phyloP scores from a whole-genome alignment of 2,113 vertebrate genomes.

The Scomber scombrus region DNA sequence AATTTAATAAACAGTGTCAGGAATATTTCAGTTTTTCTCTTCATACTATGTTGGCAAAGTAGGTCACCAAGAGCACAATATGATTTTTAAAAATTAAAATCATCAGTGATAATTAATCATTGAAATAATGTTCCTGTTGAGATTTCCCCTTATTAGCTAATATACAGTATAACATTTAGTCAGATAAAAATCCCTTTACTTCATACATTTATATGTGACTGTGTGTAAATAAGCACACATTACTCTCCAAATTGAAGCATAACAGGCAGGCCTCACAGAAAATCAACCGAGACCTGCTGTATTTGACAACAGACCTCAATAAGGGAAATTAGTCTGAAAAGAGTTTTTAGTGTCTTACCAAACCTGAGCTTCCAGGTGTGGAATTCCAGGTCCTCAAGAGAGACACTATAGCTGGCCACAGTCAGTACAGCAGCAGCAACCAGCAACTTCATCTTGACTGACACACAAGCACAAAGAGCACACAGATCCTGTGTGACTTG shows the following conservation, averaged over 20 bases:
- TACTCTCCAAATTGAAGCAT: background rate
- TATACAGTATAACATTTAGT: no score
- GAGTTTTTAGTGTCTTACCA: constrained; percentile 68
- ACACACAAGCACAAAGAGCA: constrained; percentile 20
- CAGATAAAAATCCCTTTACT: background rate
- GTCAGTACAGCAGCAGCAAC: constrained; percentile 69
- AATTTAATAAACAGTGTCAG: background rate
- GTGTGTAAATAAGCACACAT: background rate
- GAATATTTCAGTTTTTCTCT: background rate
- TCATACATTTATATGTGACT: background rate
- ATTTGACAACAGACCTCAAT: background rate
- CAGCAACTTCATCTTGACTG: constrained; percentile 80
- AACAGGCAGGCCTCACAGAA: background rate
- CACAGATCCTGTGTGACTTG: constrained; percentile 21
- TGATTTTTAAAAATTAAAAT: background rate
- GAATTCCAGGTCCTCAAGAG: constrained; percentile 86
- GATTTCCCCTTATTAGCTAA: background rate
- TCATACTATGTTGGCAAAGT: constrained; percentile 85
- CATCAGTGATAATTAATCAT: background rate
- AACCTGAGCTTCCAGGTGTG: constrained; percentile 85
- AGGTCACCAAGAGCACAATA: constrained; percentile 67
- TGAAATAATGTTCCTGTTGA: no score
- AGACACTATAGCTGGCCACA: constrained; percentile 72
- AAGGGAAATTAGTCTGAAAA: no score
- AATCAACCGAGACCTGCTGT: background rate